Base-by-base conservation (phyloP, 1,140 invertebrate genomes). In the Drosophila pseudoobscura region DNA sequence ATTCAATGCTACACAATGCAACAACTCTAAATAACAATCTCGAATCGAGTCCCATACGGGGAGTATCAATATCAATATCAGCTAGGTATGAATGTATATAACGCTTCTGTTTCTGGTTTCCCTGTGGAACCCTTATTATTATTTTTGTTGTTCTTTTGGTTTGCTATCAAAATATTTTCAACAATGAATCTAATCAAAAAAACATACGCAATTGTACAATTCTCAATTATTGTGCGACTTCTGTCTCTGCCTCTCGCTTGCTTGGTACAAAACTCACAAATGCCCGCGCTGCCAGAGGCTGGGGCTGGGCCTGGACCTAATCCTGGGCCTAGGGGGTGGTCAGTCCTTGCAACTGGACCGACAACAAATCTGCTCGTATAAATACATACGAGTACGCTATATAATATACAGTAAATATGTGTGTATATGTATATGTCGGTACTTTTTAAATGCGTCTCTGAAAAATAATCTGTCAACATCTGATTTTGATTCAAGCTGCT, bases 1-100 rank as follows among this genome's bases (percentile, higher is more conserved):
- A 51, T 82, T 72, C 39, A 64, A 80, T 63, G 56, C 80, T 84
- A 85, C 80, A 80, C 59, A 87, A 82, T 87, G 76, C 75, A 87
- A 87, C 82, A 87, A 82, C 52, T 88, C 82, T 87, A 88, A 71
- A 88, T 87, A 87, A 87, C 82, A 87, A 88, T 88, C 58, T 68
- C 65, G 60, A 26, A 5, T 26, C 24, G 24, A 26, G 24, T 26
- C 24, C 24, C 24, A 26, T 26, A 26, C 24, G 8, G 31, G 2
- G 31, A 61, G 39, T 76, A 50, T 82, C 54, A 61, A 53, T 78
- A 66, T 51, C 54, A 35, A 46, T 62, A 61, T 53, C 54, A 61
- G 61, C 68, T 72, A 74, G 44, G 51, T 73, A 75, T 75, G 71
- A 53, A 75, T 75, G 71, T 75, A 75, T 69, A 69, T 76, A 76